Base-by-base conservation (phyloP, 2,113 vertebrate genomes). In the Rafetus swinhoei region DNA sequence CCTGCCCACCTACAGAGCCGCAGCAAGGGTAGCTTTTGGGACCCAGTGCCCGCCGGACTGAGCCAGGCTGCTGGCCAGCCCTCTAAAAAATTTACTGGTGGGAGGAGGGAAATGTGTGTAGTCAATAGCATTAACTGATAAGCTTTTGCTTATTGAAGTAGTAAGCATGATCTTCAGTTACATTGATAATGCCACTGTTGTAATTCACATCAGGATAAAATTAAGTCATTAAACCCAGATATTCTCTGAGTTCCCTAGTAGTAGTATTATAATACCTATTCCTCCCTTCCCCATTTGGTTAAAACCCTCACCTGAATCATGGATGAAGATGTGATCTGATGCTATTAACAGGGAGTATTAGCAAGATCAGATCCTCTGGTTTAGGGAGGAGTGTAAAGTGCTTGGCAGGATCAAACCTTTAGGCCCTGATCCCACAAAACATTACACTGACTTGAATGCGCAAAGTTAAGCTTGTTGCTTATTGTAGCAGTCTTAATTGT, bases 231-330 rank as follows among this genome's bases (percentile, higher is more conserved):
- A 76, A 76, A 45, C 35, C 39, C 72, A 24, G 21, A 10, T 76
- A 35, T 76, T 45, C 10, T n/a, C 35, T 16, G 29, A 39, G 35
- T 39, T 74, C 22, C 19, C 29, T 21, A 39, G 16, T 9, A 74
- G 11, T 74, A 74, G 21, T n/a, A 69, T 69, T 74, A 74, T 74
- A 39, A 39, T 2, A 18, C 53, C 35, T 45, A 22, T 56, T 16
- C 89, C 52, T 56, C 86, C 54, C 79, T 53, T 53, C 80, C 84
- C 32, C 79, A 39, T 72, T 60, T 18, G 89, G 84, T 88, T 52
- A 56, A 10, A 92, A 77, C 81, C 89, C 86, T 93, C 96, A 95
- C 93, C 94, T 90, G 77, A 25, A 86, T 93, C 80, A 29, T 93
- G 2, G 89, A 93, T 88, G 82, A 88, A 92, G 92, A 90, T 90